These are phyloP conservation scores for Ispidina picta DNA, from an alignment of 2,797 vertebrate genomes.

Conservation along the genomic window DNA sequence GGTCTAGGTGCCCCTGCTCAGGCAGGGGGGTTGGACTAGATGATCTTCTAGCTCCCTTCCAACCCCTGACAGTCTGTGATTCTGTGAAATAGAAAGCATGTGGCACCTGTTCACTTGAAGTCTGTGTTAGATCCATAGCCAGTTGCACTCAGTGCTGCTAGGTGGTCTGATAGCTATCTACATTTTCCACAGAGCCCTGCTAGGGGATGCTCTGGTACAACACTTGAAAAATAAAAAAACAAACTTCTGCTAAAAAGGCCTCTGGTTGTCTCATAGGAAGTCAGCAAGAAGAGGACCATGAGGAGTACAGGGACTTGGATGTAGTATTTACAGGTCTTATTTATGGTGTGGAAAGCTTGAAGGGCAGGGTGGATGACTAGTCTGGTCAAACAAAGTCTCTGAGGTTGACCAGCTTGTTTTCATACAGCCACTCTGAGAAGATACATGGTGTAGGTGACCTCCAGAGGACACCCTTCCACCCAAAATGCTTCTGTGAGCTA, in stretches of 20 bases:
- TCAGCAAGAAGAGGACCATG: neutral
- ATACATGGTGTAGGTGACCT: neutral
- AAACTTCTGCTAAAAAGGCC: neutral
- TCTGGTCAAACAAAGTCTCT: neutral
- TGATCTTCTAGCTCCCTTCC: too few relatives aligned
- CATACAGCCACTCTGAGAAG: neutral
- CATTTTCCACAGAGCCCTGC: neutral
- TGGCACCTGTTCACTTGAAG: neutral
- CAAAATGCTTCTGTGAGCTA: neutral
- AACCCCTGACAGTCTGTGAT: too few relatives aligned
- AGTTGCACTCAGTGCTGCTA: neutral
- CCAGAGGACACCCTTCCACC: neutral
- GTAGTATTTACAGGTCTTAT: neutral
- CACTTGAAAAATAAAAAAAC: neutral
- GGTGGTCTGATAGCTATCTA: neutral
- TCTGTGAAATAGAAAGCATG: neutral
- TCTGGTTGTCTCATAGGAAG: neutral
- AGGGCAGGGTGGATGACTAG: neutral
- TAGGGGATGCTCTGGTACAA: neutral
- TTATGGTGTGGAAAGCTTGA: neutral
- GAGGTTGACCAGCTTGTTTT: neutral
- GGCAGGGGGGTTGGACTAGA: too few relatives aligned
- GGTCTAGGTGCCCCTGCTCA: too few relatives aligned
- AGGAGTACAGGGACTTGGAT: neutral
- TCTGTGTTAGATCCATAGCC: neutral